These are phyloP conservation scores for Lordiphosa collinella DNA, from an alignment of 1,140 invertebrate genomes.

Conservation along the genomic window DNA sequence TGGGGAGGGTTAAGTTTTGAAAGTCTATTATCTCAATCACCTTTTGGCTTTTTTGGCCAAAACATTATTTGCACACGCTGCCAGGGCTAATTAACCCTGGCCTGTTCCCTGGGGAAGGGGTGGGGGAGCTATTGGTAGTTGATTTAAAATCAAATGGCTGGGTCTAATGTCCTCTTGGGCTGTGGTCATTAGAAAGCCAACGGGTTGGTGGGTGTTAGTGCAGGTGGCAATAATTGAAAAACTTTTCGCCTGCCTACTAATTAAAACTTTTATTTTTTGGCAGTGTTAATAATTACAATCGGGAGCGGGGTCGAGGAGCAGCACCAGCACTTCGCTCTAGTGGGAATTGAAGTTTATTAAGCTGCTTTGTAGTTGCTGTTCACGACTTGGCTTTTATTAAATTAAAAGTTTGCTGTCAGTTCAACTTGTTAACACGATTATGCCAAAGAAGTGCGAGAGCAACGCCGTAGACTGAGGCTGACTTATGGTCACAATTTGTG, in stretches of 20 bases:
- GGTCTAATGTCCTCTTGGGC: slow-evolving; percentile 4
- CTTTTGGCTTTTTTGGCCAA: slow-evolving; percentile 7
- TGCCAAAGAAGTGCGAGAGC: slow-evolving; percentile 4
- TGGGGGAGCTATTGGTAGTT: slow-evolving; percentile 51
- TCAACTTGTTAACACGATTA: slow-evolving; percentile 58
- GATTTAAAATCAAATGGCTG: slow-evolving; percentile 63
- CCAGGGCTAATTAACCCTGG: slow-evolving; percentile 42
- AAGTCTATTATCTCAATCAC: slow-evolving; percentile 55
- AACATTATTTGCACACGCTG: slow-evolving; percentile 52
- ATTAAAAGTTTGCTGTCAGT: slow-evolving; percentile 59
- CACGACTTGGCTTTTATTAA: slow-evolving; percentile 55
- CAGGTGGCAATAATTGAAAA: slow-evolving; percentile 77
- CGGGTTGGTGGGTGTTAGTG: slow-evolving; percentile 27
- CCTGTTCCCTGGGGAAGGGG: background rate
- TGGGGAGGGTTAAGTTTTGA: background rate
- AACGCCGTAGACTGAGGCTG: too few relatives aligned
- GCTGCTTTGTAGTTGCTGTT: slow-evolving; percentile 28
- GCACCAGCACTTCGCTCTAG: slow-evolving; percentile 15
- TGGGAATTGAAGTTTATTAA: slow-evolving; percentile 56
- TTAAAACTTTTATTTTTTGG: slow-evolving; percentile 60
- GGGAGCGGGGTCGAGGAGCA: slow-evolving; percentile 19
- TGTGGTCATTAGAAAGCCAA: slow-evolving; percentile 5
- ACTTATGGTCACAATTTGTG: slow-evolving; percentile 56
- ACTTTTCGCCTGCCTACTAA: slow-evolving; percentile 63
- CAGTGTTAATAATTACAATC: slow-evolving; percentile 39